phyloP scores from a whole-genome alignment of 2,797 vertebrate genomes.

The Sternarchorhynchus goeldii region DNA sequence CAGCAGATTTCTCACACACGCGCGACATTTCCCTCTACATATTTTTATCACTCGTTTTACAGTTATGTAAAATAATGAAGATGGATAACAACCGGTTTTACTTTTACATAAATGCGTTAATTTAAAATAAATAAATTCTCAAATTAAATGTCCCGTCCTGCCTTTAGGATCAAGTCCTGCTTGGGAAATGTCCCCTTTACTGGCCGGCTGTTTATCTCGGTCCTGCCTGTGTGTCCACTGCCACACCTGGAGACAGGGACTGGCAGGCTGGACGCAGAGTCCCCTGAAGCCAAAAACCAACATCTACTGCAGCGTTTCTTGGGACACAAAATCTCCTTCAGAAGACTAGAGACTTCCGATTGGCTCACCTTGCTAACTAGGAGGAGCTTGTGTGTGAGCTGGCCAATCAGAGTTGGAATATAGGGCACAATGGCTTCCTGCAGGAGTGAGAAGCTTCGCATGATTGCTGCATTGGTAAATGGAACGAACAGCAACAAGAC shows the following conservation, averaged over 20 bases:
- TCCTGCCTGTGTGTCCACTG: conserved; percentile 42
- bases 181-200: conserved; percentile 52
- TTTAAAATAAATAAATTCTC: neutral
- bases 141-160: conserved; percentile 43
- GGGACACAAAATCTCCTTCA: no score
- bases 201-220: conserved; percentile 48
- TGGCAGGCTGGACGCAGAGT: conserved; percentile 40
- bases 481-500: neutral
- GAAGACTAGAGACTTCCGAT: no score
- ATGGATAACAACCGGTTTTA: no score
- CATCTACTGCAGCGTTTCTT: neutral
- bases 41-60: no score
- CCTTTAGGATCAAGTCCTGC: conserved; percentile 55
- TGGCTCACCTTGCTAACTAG: conserved; percentile 93
- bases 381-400: conserved; percentile 95
- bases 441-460: conserved; percentile 97
- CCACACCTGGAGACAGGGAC: conserved; percentile 40
- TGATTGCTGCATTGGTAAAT: conserved; percentile 83
- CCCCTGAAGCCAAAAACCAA: neutral
- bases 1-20: no score
- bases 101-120: neutral
- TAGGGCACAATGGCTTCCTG: conserved; percentile 96
- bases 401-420: conserved; percentile 92
- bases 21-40: no score
- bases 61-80: neutral